Base-by-base conservation (phyloP, 1,140 invertebrate genomes). In the Drosophila grimshawi region DNA sequence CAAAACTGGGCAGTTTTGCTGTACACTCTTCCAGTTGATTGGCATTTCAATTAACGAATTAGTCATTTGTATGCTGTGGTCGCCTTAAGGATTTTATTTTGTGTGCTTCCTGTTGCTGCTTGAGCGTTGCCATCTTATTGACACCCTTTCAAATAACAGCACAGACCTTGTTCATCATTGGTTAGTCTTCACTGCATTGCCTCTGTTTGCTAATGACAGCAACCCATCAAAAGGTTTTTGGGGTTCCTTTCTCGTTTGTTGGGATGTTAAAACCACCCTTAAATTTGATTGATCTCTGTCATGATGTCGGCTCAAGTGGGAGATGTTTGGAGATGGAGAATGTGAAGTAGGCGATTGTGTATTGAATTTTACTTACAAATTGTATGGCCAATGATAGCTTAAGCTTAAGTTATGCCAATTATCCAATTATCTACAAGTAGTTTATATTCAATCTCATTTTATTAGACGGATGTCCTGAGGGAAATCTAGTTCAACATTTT, bases 41-140 rank as follows among this genome's bases (percentile, higher is more conserved):
- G 78, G 70, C 80, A 81, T 73, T 79, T 70, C 80, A 81, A 81
- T 83, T 76, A 81, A 75, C 74, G 70, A 74, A 85, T 85, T 63
- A 53, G 67, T 78, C 62, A 78, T 72, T 82, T 82, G 80, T 78
- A 73, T 80, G 67, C 46, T 19, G 19, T 19, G 30, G 52, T 43
- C n/a, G 59, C 48, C 32, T 41, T 29, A 59, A 45, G 27, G 19
- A 19, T 46, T 48, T 66, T 45, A 7, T 51, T 60, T 66, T 69
- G 51, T 30, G 32, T 46, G 39, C 27, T 71, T 68, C 51, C 72
- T 65, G 63, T 43, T 41, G 7, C n/a, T 41, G 7, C n/a, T 35
- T 30, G 29, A 27, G 19, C 19, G 37, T 32, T 60, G 43, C 41
- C 62, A 74, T 57, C 41, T 80, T 65, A 51, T 32, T 19, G 19